Conservation (phyloP, 2,888 invertebrate species). For the Oegoconia quadripuncta region DNA sequence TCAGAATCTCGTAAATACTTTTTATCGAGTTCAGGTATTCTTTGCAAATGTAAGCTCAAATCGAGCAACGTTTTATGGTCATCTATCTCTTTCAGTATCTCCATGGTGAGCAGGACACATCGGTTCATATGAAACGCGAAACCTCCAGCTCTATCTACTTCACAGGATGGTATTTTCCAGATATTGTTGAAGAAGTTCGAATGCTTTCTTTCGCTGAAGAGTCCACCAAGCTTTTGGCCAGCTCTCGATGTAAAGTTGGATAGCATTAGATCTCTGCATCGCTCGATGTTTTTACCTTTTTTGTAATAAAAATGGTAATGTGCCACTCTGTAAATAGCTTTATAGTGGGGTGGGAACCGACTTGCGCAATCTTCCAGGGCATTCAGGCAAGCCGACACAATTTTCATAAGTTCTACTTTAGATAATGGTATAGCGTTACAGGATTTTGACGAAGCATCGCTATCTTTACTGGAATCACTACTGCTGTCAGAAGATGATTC, state of each 20-base stretch:
- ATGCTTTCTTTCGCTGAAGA: slow-evolving; percentile 91
- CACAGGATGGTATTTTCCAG: slow-evolving; percentile 93
- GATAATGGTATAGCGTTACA: slow-evolving; percentile 54
- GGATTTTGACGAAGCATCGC: slow-evolving; percentile 73
- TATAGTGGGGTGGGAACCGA: slow-evolving; percentile 94
- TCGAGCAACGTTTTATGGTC: slow-evolving; percentile 90
- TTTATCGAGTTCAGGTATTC: slow-evolving; percentile 92
- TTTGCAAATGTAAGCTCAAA: slow-evolving; percentile 87
- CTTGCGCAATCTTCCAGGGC: slow-evolving; percentile 91
- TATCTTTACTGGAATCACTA: slow-evolving; percentile 75
- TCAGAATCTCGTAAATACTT: slow-evolving; percentile 92
- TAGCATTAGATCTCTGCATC: slow-evolving; percentile 85
- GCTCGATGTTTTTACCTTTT: slow-evolving; percentile 82
- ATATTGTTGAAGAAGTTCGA: slow-evolving; percentile 95
- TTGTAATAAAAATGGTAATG: slow-evolving; percentile 89
- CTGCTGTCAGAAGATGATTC: slow-evolving; percentile 74
- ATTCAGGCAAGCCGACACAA: slow-evolving; percentile 84
- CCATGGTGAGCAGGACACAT: slow-evolving; percentile 88
- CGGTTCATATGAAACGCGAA: slow-evolving; percentile 95
- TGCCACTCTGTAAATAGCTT: slow-evolving; percentile 92
- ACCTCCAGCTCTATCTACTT: slow-evolving; percentile 95
- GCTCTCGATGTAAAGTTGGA: slow-evolving; percentile 83
- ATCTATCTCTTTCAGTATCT: slow-evolving; percentile 87
- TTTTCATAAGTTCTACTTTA: slow-evolving; percentile 76
- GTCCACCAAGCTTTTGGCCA: slow-evolving; percentile 85